These are phyloP conservation scores for Panagrolaimus sp. DNA, from an alignment of 1,140 invertebrate species.

Conservation along the genomic window DNA sequence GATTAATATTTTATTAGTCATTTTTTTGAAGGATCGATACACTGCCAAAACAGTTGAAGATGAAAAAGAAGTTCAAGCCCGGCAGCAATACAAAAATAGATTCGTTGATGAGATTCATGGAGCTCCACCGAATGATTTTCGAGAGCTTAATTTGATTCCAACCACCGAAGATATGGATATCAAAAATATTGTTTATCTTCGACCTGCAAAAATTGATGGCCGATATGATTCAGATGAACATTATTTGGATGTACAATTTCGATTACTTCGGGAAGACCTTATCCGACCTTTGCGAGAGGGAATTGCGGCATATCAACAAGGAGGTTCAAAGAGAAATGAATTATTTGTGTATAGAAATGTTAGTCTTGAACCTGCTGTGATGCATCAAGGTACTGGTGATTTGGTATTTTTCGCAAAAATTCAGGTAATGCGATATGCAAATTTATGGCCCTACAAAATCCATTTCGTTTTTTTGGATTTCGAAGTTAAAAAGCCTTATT, in stretches of 20 bases:
- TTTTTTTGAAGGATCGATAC: conserved; percentile 12
- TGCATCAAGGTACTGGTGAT: conserved; percentile 24
- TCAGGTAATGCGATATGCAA: neutral
- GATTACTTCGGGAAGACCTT: too few species aligned
- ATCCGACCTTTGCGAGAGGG: too few species aligned
- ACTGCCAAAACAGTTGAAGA: conserved; percentile 10
- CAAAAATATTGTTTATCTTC: conserved; percentile 58
- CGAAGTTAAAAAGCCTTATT: too few species aligned
- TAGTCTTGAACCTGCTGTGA: conserved; percentile 10
- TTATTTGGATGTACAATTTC: too few species aligned
- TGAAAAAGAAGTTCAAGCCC: conserved; percentile 18
- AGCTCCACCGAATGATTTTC: conserved; percentile 58
- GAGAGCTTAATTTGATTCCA: conserved; percentile 57
- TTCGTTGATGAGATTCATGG: conserved; percentile 25
- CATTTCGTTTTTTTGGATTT: too few species aligned
- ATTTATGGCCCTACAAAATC: too few species aligned
- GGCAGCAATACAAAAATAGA: conserved; percentile 14
- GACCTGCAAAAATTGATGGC: conserved; percentile 66
- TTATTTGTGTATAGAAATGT: conserved; percentile 23
- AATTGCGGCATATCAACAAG: conserved; percentile 61
- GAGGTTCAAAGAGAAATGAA: neutral
- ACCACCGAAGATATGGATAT: conserved; percentile 47
- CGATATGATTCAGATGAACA: neutral
- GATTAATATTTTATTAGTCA: neutral
- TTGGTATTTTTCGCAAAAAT: conserved; percentile 19